Evolutionary conservation across 2,797 vertebrate species (phyloP), one percentile per base, ranked within the genome.

Genomic region (Gouania willdenowi): DNA sequence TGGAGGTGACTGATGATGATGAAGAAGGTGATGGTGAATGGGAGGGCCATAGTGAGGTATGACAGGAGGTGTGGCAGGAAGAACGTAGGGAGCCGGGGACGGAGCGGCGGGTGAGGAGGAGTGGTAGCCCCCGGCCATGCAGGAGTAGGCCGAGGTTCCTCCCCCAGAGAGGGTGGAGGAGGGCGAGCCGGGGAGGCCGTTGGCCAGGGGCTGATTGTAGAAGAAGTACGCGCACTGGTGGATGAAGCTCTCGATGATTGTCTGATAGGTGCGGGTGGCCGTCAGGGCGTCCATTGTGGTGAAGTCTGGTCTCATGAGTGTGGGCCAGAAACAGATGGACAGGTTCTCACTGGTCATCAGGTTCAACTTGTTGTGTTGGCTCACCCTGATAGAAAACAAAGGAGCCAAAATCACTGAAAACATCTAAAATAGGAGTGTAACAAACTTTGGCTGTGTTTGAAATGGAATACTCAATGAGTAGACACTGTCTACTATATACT

Each of bases 321-420:
- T 97, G 4, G 94, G 94, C 94, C 94, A 97, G 86, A 97, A 97
- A 65, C 94, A 97, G 80, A 97, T 97, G 67, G 94, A 96, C 32
- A 97, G 85, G 85, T 97, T 97, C 78, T 97, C 94, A 0, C 94
- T 95, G 23, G 93, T 97, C 94, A 97, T 97, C 75, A 96, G 84
- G 66, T 95, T 97, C 31, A 87, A 37, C 37, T 91, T 89, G 82
- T 83, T 91, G 81, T 91, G 88, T 72, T 94, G 93, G 78, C 92
- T 93, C 42, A 96, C 93, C 71, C 94, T 97, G 70, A 14, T 13
- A 14, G 0, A 0, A n/a, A 44, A 81, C 1, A 20, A 32, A 86
- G 71, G 75, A 85, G 88, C 0, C 26, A 16, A 23, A 21, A n/a
- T n/a, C 40, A 5, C 2, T n/a, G 1, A 32, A 30, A n/a, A n/a